A percentile compares a stretch with the other conserved stretches of the same genome.
Conservation (phyloP, 92 coral and sea anemone genomes). For the Palythoa grandis region DNA sequence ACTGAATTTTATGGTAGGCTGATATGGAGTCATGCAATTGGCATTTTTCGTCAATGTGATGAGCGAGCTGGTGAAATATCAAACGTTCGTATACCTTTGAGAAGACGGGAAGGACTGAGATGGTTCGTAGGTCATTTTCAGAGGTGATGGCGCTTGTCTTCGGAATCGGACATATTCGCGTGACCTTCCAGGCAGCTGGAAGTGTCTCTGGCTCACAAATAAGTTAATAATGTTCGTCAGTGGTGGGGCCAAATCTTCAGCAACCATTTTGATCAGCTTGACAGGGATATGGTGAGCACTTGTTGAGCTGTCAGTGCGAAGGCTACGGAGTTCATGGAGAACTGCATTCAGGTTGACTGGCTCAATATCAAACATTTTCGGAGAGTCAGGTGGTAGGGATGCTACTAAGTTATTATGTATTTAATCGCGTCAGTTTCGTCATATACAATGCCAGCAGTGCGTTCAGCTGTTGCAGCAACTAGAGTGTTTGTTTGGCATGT, state of each 20-base stretch:
- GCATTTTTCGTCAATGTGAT: slow-evolving; percentile 19
- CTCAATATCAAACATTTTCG: too few species aligned
- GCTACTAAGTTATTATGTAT: too few species aligned
- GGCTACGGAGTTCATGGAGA: neutral
- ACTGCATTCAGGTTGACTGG: too few species aligned
- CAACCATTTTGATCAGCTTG: neutral
- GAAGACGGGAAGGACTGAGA: neutral
- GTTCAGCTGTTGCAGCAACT: too few species aligned
- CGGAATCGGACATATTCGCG: slow-evolving; percentile 44
- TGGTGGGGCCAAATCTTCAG: neutral
- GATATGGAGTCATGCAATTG: neutral
- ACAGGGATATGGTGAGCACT: too few species aligned
- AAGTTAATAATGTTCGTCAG: neutral
- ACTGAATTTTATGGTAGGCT: neutral
- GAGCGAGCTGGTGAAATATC: slow-evolving; percentile 26
- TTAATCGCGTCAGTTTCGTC: too few species aligned
- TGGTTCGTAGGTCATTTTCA: neutral
- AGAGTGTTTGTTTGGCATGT: too few species aligned
- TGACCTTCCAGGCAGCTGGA: slow-evolving; percentile 42
- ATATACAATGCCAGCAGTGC: too few species aligned
- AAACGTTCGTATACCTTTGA: neutral
- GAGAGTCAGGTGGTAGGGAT: too few species aligned
- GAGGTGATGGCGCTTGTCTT: slow-evolving; percentile 8
- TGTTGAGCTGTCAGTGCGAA: too few species aligned
- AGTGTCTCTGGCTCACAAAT: neutral